phyloP scores from a whole-genome alignment of 2,113 vertebrate genomes.

The Myiagra hebetior region DNA sequence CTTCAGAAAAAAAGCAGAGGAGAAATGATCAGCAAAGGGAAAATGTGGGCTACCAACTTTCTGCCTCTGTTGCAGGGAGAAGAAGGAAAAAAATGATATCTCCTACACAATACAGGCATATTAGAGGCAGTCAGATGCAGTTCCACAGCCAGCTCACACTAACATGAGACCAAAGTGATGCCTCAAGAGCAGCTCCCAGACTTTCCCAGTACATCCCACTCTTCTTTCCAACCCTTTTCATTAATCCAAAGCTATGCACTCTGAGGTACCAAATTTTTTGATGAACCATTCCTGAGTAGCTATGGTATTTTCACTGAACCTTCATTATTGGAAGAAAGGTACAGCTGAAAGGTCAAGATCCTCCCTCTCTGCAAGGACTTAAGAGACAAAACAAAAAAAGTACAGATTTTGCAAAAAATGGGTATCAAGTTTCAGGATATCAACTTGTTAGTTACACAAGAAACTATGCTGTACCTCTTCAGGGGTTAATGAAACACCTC shows the following conservation, averaged over 20 bases:
- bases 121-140: not conserved
- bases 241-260: not conserved
- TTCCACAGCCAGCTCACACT: not conserved
- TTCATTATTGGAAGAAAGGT: not conserved
- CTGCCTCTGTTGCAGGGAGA: not conserved
- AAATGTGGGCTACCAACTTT: not conserved
- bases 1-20: not conserved
- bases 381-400: not conserved
- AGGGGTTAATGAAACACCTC: not conserved
- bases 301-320: not conserved
- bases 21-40: not conserved
- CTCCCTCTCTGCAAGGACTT: not conserved
- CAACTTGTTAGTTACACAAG: not conserved
- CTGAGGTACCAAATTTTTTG: not conserved
- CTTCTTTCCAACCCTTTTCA: not conserved
- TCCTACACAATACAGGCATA: not conserved
- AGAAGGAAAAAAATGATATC: not conserved
- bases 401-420: not conserved
- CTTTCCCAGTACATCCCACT: not conserved
- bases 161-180: fast-evolving
- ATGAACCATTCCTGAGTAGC: not conserved
- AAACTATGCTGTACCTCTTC: not conserved
- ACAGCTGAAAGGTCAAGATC: not conserved
- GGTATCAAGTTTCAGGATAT: not conserved
- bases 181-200: not conserved